Percentiles rank a stretch among this genome's conserved stretches.
Conservation (phyloP, 2,888 invertebrate species). For the Alcis repandata region DNA sequence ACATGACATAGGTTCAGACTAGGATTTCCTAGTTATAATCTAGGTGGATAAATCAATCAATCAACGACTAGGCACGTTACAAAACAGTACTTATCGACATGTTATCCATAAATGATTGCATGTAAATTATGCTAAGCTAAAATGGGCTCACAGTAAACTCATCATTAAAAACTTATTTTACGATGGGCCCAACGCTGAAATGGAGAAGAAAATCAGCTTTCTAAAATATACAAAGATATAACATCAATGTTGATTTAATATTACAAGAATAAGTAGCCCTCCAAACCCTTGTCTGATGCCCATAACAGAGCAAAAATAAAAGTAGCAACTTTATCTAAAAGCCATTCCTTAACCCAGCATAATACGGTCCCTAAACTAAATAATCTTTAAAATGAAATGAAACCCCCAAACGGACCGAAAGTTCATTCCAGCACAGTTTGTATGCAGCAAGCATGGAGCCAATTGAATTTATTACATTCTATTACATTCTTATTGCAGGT, state of each 20-base stretch:
- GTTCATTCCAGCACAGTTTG: constrained; percentile 24
- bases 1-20: neutral
- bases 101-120: no score
- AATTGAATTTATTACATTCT: constrained; percentile 37
- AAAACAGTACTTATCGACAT: neutral
- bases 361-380: constrained; percentile 28
- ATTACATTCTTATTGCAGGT: constrained; percentile 68
- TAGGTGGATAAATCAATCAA: neutral
- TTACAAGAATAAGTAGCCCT: no score
- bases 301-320: neutral
- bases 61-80: neutral
- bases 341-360: constrained; percentile 23
- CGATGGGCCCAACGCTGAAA: no score
- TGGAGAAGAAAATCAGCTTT: no score
- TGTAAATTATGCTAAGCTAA: no score
- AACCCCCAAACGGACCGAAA: constrained; percentile 11
- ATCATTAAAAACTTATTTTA: no score
- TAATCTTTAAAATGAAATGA: constrained; percentile 26
- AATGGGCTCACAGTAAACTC: no score
- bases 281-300: neutral
- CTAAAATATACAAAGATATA: no score
- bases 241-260: neutral
- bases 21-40: neutral
- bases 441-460: constrained; percentile 35
- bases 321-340: neutral